Base-by-base conservation (phyloP, 2,888 invertebrate genomes). In the Deilephila elpenor region DNA sequence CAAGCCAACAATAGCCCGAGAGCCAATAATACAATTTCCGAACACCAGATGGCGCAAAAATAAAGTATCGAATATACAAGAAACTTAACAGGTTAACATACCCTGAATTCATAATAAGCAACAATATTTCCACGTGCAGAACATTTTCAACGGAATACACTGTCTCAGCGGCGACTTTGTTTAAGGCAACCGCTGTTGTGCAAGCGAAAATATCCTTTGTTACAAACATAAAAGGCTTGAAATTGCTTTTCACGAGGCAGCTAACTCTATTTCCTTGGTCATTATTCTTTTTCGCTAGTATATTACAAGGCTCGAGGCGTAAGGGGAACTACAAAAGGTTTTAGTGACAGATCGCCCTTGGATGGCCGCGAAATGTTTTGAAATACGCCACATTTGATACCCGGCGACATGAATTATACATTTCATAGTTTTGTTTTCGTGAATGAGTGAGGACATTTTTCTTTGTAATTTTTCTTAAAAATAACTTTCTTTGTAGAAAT, bases 211-310 rank as follows among this genome's bases (percentile, higher is more conserved):
- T 81, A 76, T 73, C 72, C 83, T 78, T 80, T 86, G 77, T 76
- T 71, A 53, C 75, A 25, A 76, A 53, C 59, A 72, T 67, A 71
- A 78, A 76, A 84, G 78, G 79, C 78, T 75, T 62, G 71, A 77
- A 79, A 82, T 78, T 81, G 72, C 77, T 75, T 71, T 79, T 76
- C 53, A 75, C 44, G 74, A 71, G 61, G 44, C 62, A 73, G 76
- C 80, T 83, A 84, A 88, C 86, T 86, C 86, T 84, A 87, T 88
- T 89, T 87, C 83, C 83, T 78, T 71, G 79, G 81, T 82, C 88
- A 89, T 89, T 88, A 87, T 84, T 89, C 89, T 88, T 87, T 86
- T 86, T 85, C 86, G 82, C 80, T 83, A 82, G 82, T 83, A 79
- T 82, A 78, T 83, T 81, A 82, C 83, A 83, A 80, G 80, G 80